phyloP scores from a whole-genome alignment of 2,797 vertebrate species.

The Podargus strigoides region DNA sequence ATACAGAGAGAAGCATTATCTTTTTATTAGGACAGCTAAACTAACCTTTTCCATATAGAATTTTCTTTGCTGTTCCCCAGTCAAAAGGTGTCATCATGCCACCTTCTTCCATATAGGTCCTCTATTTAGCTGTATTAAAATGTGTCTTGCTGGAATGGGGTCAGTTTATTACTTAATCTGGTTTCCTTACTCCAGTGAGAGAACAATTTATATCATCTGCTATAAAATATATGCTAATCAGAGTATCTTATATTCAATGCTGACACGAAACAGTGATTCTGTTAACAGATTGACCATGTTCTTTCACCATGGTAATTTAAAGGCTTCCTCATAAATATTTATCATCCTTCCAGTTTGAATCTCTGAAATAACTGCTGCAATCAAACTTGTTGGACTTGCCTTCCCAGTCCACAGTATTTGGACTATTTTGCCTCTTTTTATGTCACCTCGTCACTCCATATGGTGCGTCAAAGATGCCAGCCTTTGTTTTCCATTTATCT shows the following conservation, averaged over 20 bases:
- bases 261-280: not conserved
- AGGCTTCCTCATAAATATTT: conserved; percentile 12
- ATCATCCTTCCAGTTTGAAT: not conserved
- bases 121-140: not conserved
- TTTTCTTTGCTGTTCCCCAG: not conserved
- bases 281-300: not conserved
- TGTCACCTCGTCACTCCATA: not conserved
- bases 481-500: not conserved
- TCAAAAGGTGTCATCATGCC: not conserved
- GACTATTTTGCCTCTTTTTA: not conserved
- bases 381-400: not conserved
- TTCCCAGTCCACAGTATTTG: not conserved
- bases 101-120: not conserved
- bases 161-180: not conserved
- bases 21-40: not conserved
- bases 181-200: not conserved
- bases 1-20: not conserved
- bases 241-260: not conserved
- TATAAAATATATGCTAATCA: not conserved
- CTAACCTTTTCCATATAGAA: not conserved
- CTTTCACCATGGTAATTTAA: not conserved
- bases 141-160: not conserved
- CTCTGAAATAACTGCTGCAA: not conserved
- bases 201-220: not conserved
- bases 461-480: not conserved